phyloP scores from a whole-genome alignment of 2,888 invertebrate species.

The Steinernema hermaphroditum region DNA sequence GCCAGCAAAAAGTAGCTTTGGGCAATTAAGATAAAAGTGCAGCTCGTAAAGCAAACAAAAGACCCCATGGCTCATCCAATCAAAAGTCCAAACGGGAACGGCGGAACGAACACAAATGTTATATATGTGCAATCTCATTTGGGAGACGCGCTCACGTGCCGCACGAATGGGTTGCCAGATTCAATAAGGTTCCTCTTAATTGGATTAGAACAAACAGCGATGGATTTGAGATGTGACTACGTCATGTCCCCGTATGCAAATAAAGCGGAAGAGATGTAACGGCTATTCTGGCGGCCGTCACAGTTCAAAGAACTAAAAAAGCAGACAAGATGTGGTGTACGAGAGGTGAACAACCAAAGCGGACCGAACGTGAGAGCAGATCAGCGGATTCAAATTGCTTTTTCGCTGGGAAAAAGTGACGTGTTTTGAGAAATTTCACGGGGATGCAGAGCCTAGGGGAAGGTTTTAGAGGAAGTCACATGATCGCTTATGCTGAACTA shows the following conservation, averaged over 20 bases:
- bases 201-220: slow-evolving; percentile 22
- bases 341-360: no score
- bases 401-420: no score
- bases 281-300: no score
- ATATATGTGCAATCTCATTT: slow-evolving; percentile 1
- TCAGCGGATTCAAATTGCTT: no score
- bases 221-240: not conserved
- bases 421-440: no score
- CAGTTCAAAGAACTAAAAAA: no score
- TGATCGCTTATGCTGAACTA: no score
- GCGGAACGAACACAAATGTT: not conserved
- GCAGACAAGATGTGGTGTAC: no score
- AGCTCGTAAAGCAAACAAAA: slow-evolving; percentile 17
- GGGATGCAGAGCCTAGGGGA: no score
- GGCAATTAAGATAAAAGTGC: slow-evolving; percentile 22
- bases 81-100: slow-evolving; percentile 9
- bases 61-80: not conserved
- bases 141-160: not conserved
- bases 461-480: no score
- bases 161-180: not conserved
- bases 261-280: not conserved
- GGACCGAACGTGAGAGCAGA: no score
- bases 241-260: slow-evolving; percentile 12
- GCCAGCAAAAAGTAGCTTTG: not conserved
- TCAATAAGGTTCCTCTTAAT: slow-evolving; percentile 2